A percentile compares a stretch with the other conserved stretches of the same genome.
Evolutionary conservation across 2,113 vertebrate species (phyloP).

Genomic region (Brachyhypopomus gauderio): DNA sequence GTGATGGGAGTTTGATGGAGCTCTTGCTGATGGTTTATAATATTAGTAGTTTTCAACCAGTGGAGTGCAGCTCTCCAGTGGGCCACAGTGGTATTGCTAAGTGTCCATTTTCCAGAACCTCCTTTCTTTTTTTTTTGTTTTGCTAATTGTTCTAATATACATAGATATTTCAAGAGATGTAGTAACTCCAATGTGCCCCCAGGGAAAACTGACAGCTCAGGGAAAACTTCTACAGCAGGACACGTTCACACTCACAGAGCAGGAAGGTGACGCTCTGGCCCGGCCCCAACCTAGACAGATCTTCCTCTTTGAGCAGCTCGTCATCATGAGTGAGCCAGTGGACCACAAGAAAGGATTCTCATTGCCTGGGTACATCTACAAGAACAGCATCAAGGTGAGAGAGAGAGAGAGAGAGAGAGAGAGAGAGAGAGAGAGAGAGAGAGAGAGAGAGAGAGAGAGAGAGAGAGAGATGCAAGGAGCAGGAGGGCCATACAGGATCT

Average conservation of each 20-base stretch:
- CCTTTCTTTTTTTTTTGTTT: too few relatives aligned
- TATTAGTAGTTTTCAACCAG: too few relatives aligned
- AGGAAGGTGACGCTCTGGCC: constrained; percentile 75
- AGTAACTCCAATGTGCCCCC: constrained; percentile 18
- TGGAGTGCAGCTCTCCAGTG: too few relatives aligned
- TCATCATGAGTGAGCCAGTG: constrained; percentile 89
- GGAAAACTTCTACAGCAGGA: constrained; percentile 90
- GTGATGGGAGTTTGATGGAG: not conserved
- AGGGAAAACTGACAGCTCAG: constrained; percentile 89
- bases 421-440: too few relatives aligned
- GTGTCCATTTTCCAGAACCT: too few relatives aligned
- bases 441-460: too few relatives aligned
- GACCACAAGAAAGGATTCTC: constrained; percentile 83
- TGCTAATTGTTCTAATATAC: too few relatives aligned
- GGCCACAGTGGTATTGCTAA: too few relatives aligned
- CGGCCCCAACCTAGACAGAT: constrained; percentile 81
- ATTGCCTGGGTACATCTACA: constrained; percentile 84
- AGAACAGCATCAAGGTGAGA: constrained; percentile 87
- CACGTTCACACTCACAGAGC: constrained; percentile 83
- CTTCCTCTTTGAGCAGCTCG: constrained; percentile 89
- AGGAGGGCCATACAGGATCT: too few relatives aligned
- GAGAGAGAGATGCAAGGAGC: too few relatives aligned
- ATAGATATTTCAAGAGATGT: too few relatives aligned
- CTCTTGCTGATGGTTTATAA: not conserved
- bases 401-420: not conserved